Evolutionary conservation across 2,797 vertebrate species (phyloP), one percentile per base, ranked within the genome.

Genomic region (Cottoperca gobio): DNA sequence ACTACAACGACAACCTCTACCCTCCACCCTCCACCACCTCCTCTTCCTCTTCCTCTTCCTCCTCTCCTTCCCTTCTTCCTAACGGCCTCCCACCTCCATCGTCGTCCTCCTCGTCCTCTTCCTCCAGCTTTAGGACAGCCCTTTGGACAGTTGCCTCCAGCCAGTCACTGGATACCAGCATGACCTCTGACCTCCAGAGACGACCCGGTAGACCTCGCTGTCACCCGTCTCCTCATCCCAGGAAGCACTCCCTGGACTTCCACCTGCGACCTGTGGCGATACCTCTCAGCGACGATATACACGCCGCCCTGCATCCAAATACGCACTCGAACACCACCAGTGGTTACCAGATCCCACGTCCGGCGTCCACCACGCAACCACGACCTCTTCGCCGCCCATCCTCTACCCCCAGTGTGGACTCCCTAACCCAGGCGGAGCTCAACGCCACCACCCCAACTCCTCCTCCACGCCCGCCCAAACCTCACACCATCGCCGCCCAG

Each of bases 241-340:
- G 91, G 55, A 93, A 93, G 42, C 91, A 91, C 77, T 93, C 92
- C 4, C 33, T 93, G 52, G 90, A 93, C 43, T 79, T 91, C 73
- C 86, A 88, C 73, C 81, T 91, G 46, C 79, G 82, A 16, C 84
- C 91, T 0, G 67, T 85, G 50, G 75, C 23, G 0, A 73, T 84
- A 2, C 54, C 86, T 0, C 70, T 78, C 5, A 2, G 5, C 1
- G 81, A 82, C 1, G 78, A 88, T 0, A 2, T 24, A 1, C 75
- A 14, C 64, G 3, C 57, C 14, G 21, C 23, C 8, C 1, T 52
- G 48, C 62, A 69, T 8, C 66, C 52, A 12, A 28, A 21, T 1
- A 8, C 8, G 0, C 67, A 39, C 23, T 63, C 69, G 0, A 4
- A n/a, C 31, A 26, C 33, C 45, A 43, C n/a, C 33, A 73, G 85